Evolutionary conservation across 2,797 vertebrate genomes (phyloP), one percentile per base, ranked within the genome.

Genomic region (Tachyglossus aculeatus): DNA sequence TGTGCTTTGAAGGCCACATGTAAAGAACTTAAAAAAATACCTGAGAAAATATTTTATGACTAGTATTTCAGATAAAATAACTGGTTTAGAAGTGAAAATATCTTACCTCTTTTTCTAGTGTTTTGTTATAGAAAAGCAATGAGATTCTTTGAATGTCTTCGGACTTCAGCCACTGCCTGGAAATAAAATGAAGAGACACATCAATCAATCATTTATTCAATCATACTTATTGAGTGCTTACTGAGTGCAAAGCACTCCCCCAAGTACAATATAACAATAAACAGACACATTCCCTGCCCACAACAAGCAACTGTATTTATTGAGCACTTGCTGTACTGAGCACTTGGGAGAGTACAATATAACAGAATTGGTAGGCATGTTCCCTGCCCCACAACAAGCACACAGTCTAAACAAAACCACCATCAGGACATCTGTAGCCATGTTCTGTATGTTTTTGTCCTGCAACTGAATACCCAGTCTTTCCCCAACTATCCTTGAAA

Each of bases 121-220:
- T 89, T 88, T 96, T 96, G 82, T 98, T 96, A 78, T 98, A 96
- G 91, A 98, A 98, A 88, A 98, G 95, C 77, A 98, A 89, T 0
- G 96, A 96, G 92, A 98, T 96, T 89, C 96, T 95, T 88, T 98
- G 96, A 86, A 98, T 97, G 67, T 98, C 96, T 81, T 98, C 96
- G 29, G 96, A 98, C 83, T 98, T 98, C 53, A 98, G 94, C 96
- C 96, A 98, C 61, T 98, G 96, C 85, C 96, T 98, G 75, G 31
- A 91, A 92, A 65, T 43, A 59, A 47, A 73, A 72, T 59, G 21
- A 6, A 67, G 14, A 69, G 43, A 71, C 8, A 54, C 4, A 33
- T 54, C 22, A 40, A n/a, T n/a, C n/a, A n/a, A n/a, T n/a, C n/a
- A n/a, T n/a, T n/a, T n/a, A n/a, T n/a, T n/a, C n/a, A n/a, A n/a